These are phyloP conservation scores for Nycticryphes semicollaris DNA, from an alignment of 2,113 vertebrate species.

Conservation along the genomic window DNA sequence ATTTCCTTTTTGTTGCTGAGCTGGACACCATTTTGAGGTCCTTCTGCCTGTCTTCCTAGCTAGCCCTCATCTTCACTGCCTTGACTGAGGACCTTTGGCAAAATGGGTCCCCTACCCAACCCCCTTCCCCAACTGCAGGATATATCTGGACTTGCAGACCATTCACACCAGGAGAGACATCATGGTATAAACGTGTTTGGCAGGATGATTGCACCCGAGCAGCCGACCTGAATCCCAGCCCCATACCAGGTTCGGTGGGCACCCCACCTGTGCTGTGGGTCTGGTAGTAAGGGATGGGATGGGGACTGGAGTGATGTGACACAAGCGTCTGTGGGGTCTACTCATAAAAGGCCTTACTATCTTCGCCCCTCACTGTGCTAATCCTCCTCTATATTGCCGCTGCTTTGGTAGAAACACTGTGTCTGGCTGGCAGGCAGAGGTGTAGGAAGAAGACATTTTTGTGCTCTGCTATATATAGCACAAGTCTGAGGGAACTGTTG, in stretches of 20 bases:
- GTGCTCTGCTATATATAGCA: neutral
- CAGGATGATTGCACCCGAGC: neutral
- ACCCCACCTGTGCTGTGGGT: rapidly evolving
- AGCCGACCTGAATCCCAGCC: neutral
- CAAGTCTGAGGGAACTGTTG: neutral
- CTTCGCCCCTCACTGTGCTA: neutral
- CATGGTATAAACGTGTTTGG: neutral
- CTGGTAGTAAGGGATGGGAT: neutral
- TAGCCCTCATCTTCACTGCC: neutral
- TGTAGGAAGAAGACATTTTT: neutral
- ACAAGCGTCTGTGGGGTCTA: neutral
- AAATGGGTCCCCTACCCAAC: neutral
- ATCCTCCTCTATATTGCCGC: neutral
- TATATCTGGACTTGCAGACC: neutral
- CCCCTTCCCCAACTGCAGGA: neutral
- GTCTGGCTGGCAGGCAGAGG: neutral
- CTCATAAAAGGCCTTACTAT: neutral
- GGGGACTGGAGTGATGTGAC: neutral
- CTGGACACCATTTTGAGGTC: neutral
- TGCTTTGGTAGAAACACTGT: rapidly evolving
- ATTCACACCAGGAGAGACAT: neutral
- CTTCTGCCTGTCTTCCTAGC: neutral
- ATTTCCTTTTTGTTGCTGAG: neutral
- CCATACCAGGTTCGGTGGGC: rapidly evolving
- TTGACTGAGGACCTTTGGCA: neutral